Base-by-base conservation (phyloP, 2,797 vertebrate genomes). In the Limnodromus scolopaceus region DNA sequence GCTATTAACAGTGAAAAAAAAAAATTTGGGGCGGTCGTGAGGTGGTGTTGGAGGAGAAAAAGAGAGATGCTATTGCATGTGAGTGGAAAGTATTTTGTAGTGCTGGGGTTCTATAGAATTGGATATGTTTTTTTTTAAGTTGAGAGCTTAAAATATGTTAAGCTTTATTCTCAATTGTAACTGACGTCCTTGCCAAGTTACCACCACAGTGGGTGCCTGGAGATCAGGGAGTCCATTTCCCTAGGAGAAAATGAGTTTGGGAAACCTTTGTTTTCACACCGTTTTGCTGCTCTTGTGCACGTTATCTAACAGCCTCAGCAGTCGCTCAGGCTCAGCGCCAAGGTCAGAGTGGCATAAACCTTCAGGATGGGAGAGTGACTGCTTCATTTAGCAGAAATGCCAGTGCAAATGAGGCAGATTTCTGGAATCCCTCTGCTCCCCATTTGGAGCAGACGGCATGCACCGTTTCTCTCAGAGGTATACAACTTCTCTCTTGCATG, bases 401-500 rank as follows among this genome's bases (percentile, higher is more conserved):
- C 36, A 41, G 27, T 5, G 9, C 13, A 65, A 48, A 60, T 2
- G 23, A 66, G 10, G 39, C n/a, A 63, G 24, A 30, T 82, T 57
- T 53, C 54, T 70, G 39, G 36, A 65, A 83, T 34, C 8, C 2
- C 19, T 76, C 11, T 2, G 1, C 17, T 70, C 46, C n/a, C 45
- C 2, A 4, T 19, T 43, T 25, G 22, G 27, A 57, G 23, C n/a
- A 53, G 36, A 38, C 1, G 3, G 17, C 2, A 5, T 3, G 2
- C 18, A 14, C 7, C 0, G 0, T 28, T 71, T 76, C 15, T 13
- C 32, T 2, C 4, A 57, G 38, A 68, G 41, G 24, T 30, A 11
- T 3, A 4, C n/a, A 48, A 43, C 57, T 78, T 68, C 12, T 55
- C 10, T 54, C 34, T 45, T 18, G 10, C 5, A 5, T 38, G 30